Conservation (phyloP, 2,888 invertebrate species). For the Cepaea hortensis region DNA sequence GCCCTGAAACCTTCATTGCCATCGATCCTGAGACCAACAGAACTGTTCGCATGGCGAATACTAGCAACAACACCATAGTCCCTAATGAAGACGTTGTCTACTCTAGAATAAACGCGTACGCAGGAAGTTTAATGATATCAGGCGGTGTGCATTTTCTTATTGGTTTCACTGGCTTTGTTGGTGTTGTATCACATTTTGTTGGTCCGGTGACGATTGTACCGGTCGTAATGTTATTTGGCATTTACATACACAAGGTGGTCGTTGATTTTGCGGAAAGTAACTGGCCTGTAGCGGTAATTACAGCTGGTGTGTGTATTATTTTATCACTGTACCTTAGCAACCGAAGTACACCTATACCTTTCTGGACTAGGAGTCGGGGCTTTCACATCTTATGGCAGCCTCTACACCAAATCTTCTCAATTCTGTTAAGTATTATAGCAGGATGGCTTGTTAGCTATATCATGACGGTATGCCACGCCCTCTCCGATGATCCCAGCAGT, state of each 20-base stretch:
- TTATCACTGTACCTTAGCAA: constrained; percentile 60
- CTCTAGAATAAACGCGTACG: constrained; percentile 55
- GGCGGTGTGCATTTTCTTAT: constrained; percentile 60
- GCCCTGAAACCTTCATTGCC: constrained; percentile 37
- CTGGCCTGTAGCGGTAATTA: constrained; percentile 74
- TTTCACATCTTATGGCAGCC: constrained; percentile 61
- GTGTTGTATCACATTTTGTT: constrained; percentile 53
- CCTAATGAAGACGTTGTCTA: constrained; percentile 7
- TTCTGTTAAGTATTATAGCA: constrained; percentile 64
- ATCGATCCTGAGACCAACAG: constrained; percentile 24
- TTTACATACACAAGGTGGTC: constrained; percentile 51
- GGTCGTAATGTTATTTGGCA: constrained; percentile 52
- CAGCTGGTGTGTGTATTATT: constrained; percentile 51
- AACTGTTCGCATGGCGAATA: constrained; percentile 32
- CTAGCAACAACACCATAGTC: constrained; percentile 9
- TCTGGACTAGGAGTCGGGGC: constrained; percentile 58
- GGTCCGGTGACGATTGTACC: constrained; percentile 57
- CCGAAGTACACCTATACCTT: constrained; percentile 56
- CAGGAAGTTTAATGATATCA: constrained; percentile 65
- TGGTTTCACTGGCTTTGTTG: constrained; percentile 64
- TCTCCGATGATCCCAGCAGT: constrained; percentile 76
- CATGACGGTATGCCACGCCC: constrained; percentile 61
- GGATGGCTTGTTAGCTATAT: constrained; percentile 67
- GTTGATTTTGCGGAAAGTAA: constrained; percentile 53
- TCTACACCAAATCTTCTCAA: constrained; percentile 63